Evolutionary conservation across 2,113 vertebrate genomes (phyloP).

Genomic region (Casuarius casuarius): DNA sequence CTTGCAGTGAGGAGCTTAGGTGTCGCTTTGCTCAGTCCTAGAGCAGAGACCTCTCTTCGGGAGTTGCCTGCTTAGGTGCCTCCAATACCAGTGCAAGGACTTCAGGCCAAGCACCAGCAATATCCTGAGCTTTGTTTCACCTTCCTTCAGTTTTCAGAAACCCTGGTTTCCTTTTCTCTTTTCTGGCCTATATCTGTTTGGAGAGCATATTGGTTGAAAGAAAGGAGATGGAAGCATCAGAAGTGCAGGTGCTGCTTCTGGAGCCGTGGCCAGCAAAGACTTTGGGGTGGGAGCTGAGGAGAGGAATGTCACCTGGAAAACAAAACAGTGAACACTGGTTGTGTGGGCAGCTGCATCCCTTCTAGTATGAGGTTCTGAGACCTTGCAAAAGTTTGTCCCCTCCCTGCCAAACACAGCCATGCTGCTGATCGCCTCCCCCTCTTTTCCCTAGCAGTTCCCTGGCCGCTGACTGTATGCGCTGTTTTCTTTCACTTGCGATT

Average conservation of each 20-base stretch:
- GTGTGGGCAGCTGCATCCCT: accelerated
- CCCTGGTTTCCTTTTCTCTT: background rate
- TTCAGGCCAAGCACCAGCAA: background rate
- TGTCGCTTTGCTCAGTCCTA: background rate
- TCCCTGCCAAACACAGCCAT: accelerated
- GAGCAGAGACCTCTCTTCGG: background rate
- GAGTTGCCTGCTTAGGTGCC: background rate
- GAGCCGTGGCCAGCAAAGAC: background rate
- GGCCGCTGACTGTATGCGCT: accelerated
- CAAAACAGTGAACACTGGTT: too few species aligned
- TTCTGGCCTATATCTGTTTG: background rate
- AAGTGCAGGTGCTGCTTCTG: background rate
- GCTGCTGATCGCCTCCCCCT: accelerated
- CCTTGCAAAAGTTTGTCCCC: background rate
- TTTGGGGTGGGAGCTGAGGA: background rate
- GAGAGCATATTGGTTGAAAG: background rate
- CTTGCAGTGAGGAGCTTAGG: accelerated
- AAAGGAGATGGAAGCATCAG: background rate
- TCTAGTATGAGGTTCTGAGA: background rate
- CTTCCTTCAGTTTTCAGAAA: background rate
- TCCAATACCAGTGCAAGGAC: background rate
- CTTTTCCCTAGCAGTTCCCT: background rate
- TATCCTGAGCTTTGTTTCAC: background rate
- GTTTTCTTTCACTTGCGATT: accelerated
- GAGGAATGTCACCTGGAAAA: background rate